Conservation (phyloP, 2,888 invertebrate species). For the Drosophila lutescens region DNA sequence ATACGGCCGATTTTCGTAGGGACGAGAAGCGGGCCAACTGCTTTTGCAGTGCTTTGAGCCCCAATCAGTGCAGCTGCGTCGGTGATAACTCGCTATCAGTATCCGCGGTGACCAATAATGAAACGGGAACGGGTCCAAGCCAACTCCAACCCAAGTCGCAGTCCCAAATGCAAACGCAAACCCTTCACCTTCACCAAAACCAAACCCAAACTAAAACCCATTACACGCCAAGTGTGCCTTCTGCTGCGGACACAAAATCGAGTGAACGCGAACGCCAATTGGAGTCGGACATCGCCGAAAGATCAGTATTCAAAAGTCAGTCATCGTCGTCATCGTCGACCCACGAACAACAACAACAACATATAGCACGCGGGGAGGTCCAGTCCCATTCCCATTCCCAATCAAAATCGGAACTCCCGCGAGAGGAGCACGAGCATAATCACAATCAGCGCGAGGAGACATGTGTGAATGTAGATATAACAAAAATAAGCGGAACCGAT, state of each 20-base stretch:
- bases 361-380: slow-evolving; percentile 28
- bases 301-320: slow-evolving; percentile 54
- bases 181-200: slow-evolving; percentile 36
- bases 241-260: slow-evolving; percentile 44
- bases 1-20: slow-evolving; percentile 44
- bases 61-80: slow-evolving; percentile 60
- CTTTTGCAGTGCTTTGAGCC: slow-evolving; percentile 53
- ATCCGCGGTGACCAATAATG: slow-evolving; percentile 56
- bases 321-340: slow-evolving; percentile 27
- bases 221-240: slow-evolving; percentile 72
- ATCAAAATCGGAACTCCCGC: slow-evolving; percentile 35
- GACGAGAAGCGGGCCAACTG: slow-evolving; percentile 51
- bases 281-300: slow-evolving; percentile 35
- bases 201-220: slow-evolving; percentile 46
- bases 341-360: slow-evolving; percentile 14
- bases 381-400: slow-evolving; percentile 15
- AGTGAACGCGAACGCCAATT: slow-evolving; percentile 45
- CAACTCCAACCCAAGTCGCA: slow-evolving; percentile 22
- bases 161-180: slow-evolving; percentile 42
- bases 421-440: slow-evolving; percentile 42
- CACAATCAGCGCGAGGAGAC: slow-evolving; percentile 39
- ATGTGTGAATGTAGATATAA: slow-evolving; percentile 42
- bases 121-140: slow-evolving; percentile 48
- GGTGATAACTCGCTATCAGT: slow-evolving; percentile 68
- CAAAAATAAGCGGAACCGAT: slow-evolving; percentile 42